Conservation (phyloP, 2,113 vertebrate species). For the Symphodus melops region DNA sequence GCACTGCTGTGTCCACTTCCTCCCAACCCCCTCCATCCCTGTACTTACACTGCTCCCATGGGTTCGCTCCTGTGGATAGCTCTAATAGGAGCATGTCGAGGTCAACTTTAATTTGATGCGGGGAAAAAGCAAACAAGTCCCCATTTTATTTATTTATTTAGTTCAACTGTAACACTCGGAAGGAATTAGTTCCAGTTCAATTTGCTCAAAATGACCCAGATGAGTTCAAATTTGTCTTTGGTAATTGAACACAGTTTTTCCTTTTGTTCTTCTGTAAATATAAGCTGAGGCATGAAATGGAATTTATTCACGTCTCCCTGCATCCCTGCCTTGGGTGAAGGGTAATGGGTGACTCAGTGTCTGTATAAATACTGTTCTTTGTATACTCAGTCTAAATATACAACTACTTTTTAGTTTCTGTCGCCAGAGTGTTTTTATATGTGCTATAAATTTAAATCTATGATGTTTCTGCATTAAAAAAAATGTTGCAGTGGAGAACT, state of each 20-base stretch:
- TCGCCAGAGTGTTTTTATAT: too few relatives aligned
- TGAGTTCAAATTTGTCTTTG: slow-evolving; percentile 73
- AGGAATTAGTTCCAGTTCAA: slow-evolving; percentile 70
- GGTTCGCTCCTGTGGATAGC: slow-evolving; percentile 38
- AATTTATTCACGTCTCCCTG: slow-evolving; percentile 60
- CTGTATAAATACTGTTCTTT: not conserved
- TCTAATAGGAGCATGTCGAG: slow-evolving; percentile 60
- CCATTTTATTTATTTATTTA: slow-evolving; percentile 66
- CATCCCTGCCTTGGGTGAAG: slow-evolving; percentile 43
- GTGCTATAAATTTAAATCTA: too few relatives aligned
- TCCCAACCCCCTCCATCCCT: not conserved
- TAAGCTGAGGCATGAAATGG: slow-evolving; percentile 66
- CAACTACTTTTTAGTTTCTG: not conserved
- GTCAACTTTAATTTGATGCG: slow-evolving; percentile 72
- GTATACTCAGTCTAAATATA: not conserved
- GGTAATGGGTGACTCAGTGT: slow-evolving; percentile 40
- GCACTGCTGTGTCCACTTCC: not conserved
- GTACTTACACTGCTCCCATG: slow-evolving; percentile 48
- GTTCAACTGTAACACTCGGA: slow-evolving; percentile 57
- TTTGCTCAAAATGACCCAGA: slow-evolving; percentile 71
- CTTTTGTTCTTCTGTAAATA: slow-evolving; percentile 69
- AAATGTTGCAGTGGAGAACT: too few relatives aligned
- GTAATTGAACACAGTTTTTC: slow-evolving; percentile 71
- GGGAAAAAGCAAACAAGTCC: slow-evolving; percentile 48
- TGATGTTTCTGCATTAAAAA: too few relatives aligned